phyloP scores from a whole-genome alignment of 1,140 invertebrate species.

The Probaryconus sp. region DNA sequence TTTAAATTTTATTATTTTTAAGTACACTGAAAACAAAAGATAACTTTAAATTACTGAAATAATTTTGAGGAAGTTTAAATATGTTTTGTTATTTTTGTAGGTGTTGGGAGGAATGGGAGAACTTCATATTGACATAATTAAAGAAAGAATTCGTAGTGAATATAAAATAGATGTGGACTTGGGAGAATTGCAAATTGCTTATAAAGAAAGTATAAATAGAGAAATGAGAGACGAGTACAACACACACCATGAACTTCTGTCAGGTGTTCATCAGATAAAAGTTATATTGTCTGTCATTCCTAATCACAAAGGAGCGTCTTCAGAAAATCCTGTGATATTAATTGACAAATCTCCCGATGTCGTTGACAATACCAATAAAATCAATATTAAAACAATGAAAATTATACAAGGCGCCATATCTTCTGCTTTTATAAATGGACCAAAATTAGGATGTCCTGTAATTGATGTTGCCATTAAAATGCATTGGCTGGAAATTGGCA shows the following conservation, averaged over 20 bases:
- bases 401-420: slow-evolving; percentile 82
- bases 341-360: slow-evolving; percentile 83
- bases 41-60: too few relatives aligned
- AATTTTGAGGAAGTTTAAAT: too few relatives aligned
- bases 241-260: slow-evolving; percentile 84
- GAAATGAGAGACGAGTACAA: slow-evolving; percentile 78
- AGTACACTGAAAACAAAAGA: too few relatives aligned
- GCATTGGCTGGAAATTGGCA: slow-evolving; percentile 85
- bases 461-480: slow-evolving; percentile 86
- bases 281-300: slow-evolving; percentile 81
- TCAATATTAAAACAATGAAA: slow-evolving; percentile 81
- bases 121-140: slow-evolving; percentile 96
- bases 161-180: slow-evolving; percentile 95
- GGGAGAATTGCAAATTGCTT: slow-evolving; percentile 96
- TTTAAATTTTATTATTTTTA: too few relatives aligned
- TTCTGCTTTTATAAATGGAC: slow-evolving; percentile 83
- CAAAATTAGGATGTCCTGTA: slow-evolving; percentile 85
- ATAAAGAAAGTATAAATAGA: slow-evolving; percentile 86
- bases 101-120: slow-evolving; percentile 94
- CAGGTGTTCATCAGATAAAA: slow-evolving; percentile 79
- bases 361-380: slow-evolving; percentile 80
- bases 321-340: slow-evolving; percentile 71
- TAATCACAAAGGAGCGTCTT: slow-evolving; percentile 62
- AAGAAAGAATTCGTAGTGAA: slow-evolving; percentile 90
- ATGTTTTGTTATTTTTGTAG: too few relatives aligned